Evolutionary conservation across 2,113 vertebrate species (phyloP), one percentile per base, ranked within the genome.

Genomic region (Mormyrus iriodes): DNA sequence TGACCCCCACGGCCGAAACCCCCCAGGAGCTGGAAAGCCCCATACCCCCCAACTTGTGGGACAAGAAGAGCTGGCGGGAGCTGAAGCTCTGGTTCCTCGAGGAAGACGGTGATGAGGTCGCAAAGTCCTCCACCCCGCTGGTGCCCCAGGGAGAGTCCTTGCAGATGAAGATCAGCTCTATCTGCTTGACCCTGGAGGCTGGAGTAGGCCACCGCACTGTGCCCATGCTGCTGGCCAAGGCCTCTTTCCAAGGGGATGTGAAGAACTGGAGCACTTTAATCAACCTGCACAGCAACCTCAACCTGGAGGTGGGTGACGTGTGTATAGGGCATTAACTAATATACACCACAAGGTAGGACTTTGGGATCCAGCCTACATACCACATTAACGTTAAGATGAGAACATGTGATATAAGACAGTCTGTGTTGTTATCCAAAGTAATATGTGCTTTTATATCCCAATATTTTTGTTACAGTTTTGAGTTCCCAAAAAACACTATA

Each of bases 141-240:
- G 91, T 97, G 90, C 97, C 96, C 3, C 95, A 93, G 69, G 97
- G 97, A 88, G 97, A 99, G 91, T 97, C 94, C 2, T 92, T 99
- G 86, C 93, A 96, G 94, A 94, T 99, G 88, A 94, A 52, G 85
- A 95, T 99, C 92, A 95, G 95, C 89, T 97, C 97, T 53, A 95
- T 99, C 93, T 97, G 98, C 92, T 19, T 99, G 88, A 98, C 98
- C 82, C 95, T 99, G 90, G 98, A 99, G 94, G 98, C 98, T 89
- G 98, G 98, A 2, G 94, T 99, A 91, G 98, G 98, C 44, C 98
- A 99, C 88, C 96, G 96, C 93, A 99, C 98, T 2, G 94, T 98
- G 79, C 98, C 98, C n/a, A 98, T 99, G 97, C 97, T 99, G 89
- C 95, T 99, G 93, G 97, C 97, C 89, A 99, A 99, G 90, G 97